Evolutionary conservation across 2,888 invertebrate genomes (phyloP).

Genomic region (Drosophila demipolita): DNA sequence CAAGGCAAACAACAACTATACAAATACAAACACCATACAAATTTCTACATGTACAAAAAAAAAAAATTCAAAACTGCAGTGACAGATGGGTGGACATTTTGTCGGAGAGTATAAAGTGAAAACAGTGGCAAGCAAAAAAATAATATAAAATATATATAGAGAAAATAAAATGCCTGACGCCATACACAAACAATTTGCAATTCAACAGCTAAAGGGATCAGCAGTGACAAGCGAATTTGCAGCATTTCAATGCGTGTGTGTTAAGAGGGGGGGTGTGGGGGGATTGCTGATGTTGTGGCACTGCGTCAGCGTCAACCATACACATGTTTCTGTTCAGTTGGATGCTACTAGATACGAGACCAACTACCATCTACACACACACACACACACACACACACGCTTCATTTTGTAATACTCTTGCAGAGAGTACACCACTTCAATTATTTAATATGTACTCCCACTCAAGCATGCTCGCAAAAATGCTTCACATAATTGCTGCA

Average conservation of each 20-base stretch:
- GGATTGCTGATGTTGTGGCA: slow-evolving; percentile 1
- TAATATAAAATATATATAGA: slow-evolving; percentile 20
- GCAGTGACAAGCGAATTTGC: slow-evolving; percentile 79
- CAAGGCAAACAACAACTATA: slow-evolving; percentile 14
- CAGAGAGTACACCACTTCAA: background rate
- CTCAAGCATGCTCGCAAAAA: background rate
- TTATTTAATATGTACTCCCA: background rate
- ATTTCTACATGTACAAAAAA: slow-evolving; percentile 48
- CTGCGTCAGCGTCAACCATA: slow-evolving; percentile 32
- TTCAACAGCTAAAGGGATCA: slow-evolving; percentile 80
- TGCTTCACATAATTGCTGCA: slow-evolving; percentile 5
- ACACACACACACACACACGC: slow-evolving; percentile 9
- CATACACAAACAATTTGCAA: slow-evolving; percentile 81
- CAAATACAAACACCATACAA: slow-evolving; percentile 53
- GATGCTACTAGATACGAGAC: slow-evolving; percentile 27
- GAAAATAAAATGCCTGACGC: slow-evolving; percentile 64
- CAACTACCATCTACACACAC: slow-evolving; percentile 39
- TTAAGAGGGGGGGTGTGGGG: background rate
- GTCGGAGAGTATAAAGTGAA: slow-evolving; percentile 51
- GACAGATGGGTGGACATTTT: slow-evolving; percentile 81
- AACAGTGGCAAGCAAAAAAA: slow-evolving; percentile 18
- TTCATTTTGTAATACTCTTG: slow-evolving; percentile 38
- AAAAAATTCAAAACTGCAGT: slow-evolving; percentile 57
- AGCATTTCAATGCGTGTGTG: slow-evolving; percentile 20
- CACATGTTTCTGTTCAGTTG: slow-evolving; percentile 48